phyloP scores from a whole-genome alignment of 2,888 invertebrate genomes.

The Harpalus rufipes region DNA sequence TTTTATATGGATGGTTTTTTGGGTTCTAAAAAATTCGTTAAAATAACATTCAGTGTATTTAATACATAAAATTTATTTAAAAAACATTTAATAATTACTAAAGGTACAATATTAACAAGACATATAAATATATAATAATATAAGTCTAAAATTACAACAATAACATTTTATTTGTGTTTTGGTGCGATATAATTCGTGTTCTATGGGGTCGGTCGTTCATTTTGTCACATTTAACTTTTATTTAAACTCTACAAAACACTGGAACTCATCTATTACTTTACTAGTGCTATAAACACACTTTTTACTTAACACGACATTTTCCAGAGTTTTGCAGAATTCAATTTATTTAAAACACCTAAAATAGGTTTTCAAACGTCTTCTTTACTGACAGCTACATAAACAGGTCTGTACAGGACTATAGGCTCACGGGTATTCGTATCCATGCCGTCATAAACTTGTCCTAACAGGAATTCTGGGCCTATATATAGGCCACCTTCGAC shows the following conservation, averaged over 20 bases:
- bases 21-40: no score
- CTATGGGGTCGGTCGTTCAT: conserved; percentile 10
- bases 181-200: conserved; percentile 39
- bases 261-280: no score
- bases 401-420: conserved; percentile 83
- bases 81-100: conserved; percentile 57
- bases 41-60: neutral
- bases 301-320: no score
- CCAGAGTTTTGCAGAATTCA: neutral
- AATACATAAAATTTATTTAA: conserved; percentile 65
- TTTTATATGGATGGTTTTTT: no score
- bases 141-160: conserved; percentile 16
- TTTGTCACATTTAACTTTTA: conserved; percentile 13
- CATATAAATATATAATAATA: conserved; percentile 62
- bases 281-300: no score
- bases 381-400: conserved; percentile 77
- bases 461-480: conserved; percentile 87
- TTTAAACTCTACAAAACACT: neutral
- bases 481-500: conserved; percentile 89
- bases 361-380: conserved; percentile 6
- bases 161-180: conserved; percentile 38
- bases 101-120: conserved; percentile 57
- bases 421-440: conserved; percentile 77
- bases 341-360: neutral
- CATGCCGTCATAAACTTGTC: conserved; percentile 87